A percentile compares a stretch with the other conserved stretches of the same genome.
Evolutionary conservation across 2,113 vertebrate genomes (phyloP).

Genomic region (Terrapene triunguis): DNA sequence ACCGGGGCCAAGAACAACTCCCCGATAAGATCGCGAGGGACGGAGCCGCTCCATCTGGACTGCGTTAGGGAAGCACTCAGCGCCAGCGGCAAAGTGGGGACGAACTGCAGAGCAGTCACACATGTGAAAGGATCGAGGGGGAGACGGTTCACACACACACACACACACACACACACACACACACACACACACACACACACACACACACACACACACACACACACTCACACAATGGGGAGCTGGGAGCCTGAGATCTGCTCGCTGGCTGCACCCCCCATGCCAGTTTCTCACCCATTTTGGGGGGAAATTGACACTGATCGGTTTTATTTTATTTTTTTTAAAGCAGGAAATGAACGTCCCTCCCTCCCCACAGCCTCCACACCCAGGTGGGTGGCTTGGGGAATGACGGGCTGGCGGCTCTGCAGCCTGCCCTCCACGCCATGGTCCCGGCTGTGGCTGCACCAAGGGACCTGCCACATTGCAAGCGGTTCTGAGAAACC

Average conservation of each 20-base stretch:
- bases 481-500: not conserved
- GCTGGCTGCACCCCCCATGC: not conserved
- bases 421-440: not conserved
- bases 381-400: not conserved
- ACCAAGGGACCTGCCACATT: not conserved
- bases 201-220: too few relatives aligned
- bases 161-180: too few relatives aligned
- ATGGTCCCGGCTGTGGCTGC: not conserved
- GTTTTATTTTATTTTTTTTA: not conserved
- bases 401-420: not conserved
- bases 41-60: slow-evolving; percentile 86
- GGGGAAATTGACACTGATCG: not conserved
- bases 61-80: slow-evolving; percentile 74
- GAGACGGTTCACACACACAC: not conserved
- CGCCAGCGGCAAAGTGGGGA: slow-evolving; percentile 57
- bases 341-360: not conserved
- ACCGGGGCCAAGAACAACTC: slow-evolving; percentile 88
- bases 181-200: too few relatives aligned
- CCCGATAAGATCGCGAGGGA: slow-evolving; percentile 73
- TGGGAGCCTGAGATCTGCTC: not conserved
- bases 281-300: not conserved
- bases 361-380: not conserved
- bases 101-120: not conserved
- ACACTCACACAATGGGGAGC: not conserved
- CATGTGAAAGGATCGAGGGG: not conserved